phyloP scores from a whole-genome alignment of 1,140 invertebrate species.

The Megalonaias nervosa region DNA sequence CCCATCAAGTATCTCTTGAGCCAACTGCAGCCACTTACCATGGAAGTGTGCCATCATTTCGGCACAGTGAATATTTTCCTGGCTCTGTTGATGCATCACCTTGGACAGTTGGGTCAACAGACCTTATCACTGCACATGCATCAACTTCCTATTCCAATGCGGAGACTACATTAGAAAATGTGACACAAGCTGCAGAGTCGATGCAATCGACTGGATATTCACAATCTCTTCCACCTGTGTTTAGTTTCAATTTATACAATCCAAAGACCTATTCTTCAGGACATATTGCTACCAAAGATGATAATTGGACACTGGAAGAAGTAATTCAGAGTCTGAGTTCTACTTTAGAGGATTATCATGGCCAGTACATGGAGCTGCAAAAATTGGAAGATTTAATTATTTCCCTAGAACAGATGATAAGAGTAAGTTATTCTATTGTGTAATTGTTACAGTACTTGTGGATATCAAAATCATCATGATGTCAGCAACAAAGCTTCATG shows the following conservation, averaged over 20 bases:
- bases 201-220: too few relatives aligned
- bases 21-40: constrained; percentile 28
- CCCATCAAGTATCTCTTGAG: constrained; percentile 23
- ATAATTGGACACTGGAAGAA: constrained; percentile 60
- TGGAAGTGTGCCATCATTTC: constrained; percentile 31
- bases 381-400: constrained; percentile 68
- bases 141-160: too few relatives aligned
- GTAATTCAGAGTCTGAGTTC: constrained; percentile 62
- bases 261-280: background rate
- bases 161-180: too few relatives aligned
- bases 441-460: too few relatives aligned
- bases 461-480: too few relatives aligned
- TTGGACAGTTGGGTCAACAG: too few relatives aligned
- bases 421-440: constrained; percentile 52
- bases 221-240: too few relatives aligned
- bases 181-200: too few relatives aligned
- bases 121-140: too few relatives aligned
- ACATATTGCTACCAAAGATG: constrained; percentile 45
- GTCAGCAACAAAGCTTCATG: too few relatives aligned
- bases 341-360: constrained; percentile 73
- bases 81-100: background rate
- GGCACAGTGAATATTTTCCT: constrained; percentile 30
- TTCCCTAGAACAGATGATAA: constrained; percentile 67
- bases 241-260: too few relatives aligned
- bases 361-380: constrained; percentile 72